Evolutionary conservation across 1,140 invertebrate genomes (phyloP).

Genomic region (Conus betulinus): DNA sequence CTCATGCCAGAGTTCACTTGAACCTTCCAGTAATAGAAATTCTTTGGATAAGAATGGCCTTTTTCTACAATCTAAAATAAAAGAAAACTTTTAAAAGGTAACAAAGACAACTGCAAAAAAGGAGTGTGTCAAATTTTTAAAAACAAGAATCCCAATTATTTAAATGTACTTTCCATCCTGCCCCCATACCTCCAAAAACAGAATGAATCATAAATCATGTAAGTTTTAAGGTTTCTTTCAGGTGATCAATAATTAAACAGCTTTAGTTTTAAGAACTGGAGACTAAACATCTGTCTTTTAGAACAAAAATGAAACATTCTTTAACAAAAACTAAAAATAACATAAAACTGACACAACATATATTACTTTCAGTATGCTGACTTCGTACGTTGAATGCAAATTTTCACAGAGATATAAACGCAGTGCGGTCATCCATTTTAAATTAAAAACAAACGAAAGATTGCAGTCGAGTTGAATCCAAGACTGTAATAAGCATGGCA

Average conservation of each 20-base stretch:
- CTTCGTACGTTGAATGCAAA: too few species aligned
- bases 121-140: not conserved
- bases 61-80: not conserved
- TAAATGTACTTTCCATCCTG: not conserved
- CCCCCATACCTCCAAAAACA: too few species aligned
- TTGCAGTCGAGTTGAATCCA: too few species aligned
- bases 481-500: too few species aligned
- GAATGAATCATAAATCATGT: not conserved
- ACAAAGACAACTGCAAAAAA: not conserved
- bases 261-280: not conserved
- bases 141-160: not conserved
- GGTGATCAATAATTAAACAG: too few species aligned
- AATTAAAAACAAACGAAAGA: too few species aligned
- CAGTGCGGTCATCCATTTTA: too few species aligned
- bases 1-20: too few species aligned
- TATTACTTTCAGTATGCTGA: too few species aligned
- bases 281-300: not conserved
- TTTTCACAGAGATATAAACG: too few species aligned
- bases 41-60: too few species aligned
- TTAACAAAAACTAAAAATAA: not conserved
- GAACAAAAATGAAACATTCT: not conserved
- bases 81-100: not conserved
- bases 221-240: not conserved
- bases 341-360: not conserved
- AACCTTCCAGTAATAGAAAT: too few species aligned